phyloP scores from a whole-genome alignment of 2,113 vertebrate species.

The Takifugu bimaculatus region DNA sequence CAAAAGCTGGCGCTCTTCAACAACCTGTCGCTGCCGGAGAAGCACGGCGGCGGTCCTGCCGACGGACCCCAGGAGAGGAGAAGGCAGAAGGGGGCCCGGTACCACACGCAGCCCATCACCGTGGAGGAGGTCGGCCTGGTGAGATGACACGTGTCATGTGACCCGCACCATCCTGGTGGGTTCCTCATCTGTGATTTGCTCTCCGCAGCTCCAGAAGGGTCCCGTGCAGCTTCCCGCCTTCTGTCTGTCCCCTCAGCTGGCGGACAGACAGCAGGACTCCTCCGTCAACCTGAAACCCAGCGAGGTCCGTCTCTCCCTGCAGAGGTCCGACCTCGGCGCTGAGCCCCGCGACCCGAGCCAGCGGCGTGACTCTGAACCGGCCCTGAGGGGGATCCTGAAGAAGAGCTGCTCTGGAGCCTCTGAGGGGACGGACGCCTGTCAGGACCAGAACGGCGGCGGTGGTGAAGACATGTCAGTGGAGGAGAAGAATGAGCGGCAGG shows the following conservation, averaged over 20 bases:
- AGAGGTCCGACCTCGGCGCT: neutral
- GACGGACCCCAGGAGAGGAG: constrained; percentile 56
- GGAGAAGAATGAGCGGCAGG: constrained; percentile 12
- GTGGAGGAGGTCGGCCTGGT: constrained; percentile 75
- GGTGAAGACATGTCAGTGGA: constrained; percentile 2
- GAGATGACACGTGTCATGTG: constrained; percentile 11
- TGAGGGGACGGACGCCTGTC: constrained; percentile 19
- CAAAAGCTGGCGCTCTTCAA: constrained; percentile 80
- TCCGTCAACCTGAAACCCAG: constrained; percentile 75
- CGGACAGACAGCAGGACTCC: constrained; percentile 67
- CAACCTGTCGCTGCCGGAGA: constrained; percentile 62
- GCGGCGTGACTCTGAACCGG: constrained; percentile 38
- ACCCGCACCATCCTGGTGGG: too few species aligned
- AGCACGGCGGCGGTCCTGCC: neutral
- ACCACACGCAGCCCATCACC: constrained; percentile 78
- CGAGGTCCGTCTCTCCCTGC: constrained; percentile 60
- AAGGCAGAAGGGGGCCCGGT: constrained; percentile 74
- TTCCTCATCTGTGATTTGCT: neutral
- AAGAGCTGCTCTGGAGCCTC: constrained; percentile 53
- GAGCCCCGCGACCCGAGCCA: constrained; percentile 9
- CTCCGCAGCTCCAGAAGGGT: constrained; percentile 64
- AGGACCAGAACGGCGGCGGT: constrained; percentile 41
- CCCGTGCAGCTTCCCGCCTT: constrained; percentile 71
- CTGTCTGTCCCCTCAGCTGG: constrained; percentile 59
- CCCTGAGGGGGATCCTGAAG: constrained; percentile 74